A percentile compares a stretch with the other conserved stretches of the same genome.
Evolutionary conservation across 2,797 vertebrate genomes (phyloP).

Genomic region (Poecile montanus): DNA sequence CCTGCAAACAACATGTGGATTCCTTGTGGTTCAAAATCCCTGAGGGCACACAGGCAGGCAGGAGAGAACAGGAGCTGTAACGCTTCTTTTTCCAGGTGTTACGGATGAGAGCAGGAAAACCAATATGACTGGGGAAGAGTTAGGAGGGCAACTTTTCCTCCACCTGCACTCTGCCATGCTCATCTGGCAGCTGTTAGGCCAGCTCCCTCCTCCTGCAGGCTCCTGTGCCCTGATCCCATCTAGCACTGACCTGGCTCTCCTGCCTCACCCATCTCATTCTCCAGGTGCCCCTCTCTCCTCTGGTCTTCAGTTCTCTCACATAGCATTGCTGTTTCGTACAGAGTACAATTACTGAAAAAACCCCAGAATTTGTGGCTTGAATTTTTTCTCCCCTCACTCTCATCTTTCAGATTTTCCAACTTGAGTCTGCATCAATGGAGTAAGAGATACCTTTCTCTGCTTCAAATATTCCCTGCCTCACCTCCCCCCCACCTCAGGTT

Average conservation of each 20-base stretch:
- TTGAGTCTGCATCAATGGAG: neutral
- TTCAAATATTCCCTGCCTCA: neutral
- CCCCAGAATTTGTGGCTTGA: neutral
- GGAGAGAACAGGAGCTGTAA: neutral
- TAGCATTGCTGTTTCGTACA: neutral
- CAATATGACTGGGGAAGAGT: neutral
- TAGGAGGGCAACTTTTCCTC: neutral
- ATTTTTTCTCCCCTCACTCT: neutral
- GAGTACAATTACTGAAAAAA: neutral
- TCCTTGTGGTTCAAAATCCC: neutral
- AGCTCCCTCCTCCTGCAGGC: neutral
- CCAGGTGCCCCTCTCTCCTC: neutral
- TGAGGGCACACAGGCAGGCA: neutral
- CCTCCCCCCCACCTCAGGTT: neutral
- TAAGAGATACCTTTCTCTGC: neutral
- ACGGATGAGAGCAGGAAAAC: neutral
- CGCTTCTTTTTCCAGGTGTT: neutral
- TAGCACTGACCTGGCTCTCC: neutral
- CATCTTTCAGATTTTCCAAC: neutral
- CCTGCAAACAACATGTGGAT: neutral
- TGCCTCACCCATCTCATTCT: neutral
- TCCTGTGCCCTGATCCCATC: neutral
- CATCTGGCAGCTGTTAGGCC: neutral
- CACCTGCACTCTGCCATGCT: neutral
- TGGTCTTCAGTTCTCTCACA: neutral